Conservation (phyloP, 2,113 vertebrate species). For the Sceloporus tristichus region DNA sequence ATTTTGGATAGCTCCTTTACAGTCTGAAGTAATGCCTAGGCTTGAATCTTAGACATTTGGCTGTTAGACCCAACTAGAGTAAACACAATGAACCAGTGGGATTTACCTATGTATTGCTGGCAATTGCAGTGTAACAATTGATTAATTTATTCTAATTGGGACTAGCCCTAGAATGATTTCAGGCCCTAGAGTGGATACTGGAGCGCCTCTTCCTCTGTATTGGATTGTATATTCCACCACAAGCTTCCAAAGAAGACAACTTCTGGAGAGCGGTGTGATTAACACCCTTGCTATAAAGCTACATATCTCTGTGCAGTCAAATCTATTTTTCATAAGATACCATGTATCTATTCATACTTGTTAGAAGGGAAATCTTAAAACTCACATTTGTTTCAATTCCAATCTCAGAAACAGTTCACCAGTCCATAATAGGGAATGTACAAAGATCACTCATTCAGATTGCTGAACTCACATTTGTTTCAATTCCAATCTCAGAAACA, state of each 20-base stretch:
- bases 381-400: constrained; percentile 29
- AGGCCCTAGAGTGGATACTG: no score
- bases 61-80: no score
- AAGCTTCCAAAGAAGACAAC: not conserved
- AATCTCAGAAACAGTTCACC: constrained; percentile 39
- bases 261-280: no score
- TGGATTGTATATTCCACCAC: not conserved
- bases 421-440: constrained; percentile 7
- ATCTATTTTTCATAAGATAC: not conserved
- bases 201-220: no score
- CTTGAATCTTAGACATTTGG: no score
- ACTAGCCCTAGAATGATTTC: no score
- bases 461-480: constrained; percentile 36
- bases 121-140: no score
- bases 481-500: constrained; percentile 34
- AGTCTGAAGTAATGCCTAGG: no score
- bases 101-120: no score
- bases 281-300: not conserved
- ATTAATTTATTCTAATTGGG: no score
- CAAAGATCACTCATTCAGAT: constrained; percentile 48
- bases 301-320: not conserved
- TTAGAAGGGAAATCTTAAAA: not conserved
- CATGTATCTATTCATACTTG: not conserved
- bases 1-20: no score
- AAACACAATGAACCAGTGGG: no score